phyloP scores from a whole-genome alignment of 2,113 vertebrate species.

The Ploceus nigricollis region DNA sequence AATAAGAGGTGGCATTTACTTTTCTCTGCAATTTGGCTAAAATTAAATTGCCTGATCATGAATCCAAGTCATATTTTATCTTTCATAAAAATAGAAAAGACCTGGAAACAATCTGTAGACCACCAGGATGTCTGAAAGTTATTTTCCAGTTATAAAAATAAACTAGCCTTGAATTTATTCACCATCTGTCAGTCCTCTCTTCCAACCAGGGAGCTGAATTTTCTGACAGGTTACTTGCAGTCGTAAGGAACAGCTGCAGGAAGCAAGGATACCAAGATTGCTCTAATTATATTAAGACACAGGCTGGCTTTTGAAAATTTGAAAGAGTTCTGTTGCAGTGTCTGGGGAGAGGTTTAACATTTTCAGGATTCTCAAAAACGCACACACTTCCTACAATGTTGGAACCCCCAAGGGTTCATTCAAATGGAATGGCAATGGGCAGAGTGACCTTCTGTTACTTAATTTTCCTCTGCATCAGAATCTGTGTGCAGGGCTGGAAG shows the following conservation, averaged over 20 bases:
- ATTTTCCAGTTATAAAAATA: constrained; percentile 56
- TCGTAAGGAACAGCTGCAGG: not conserved
- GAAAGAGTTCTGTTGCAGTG: not conserved
- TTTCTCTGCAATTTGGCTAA: constrained; percentile 1
- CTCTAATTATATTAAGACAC: constrained; percentile 11
- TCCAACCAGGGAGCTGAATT: not conserved
- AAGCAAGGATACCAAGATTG: not conserved
- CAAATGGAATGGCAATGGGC: not conserved
- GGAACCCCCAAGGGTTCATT: not conserved
- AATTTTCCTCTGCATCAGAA: not conserved
- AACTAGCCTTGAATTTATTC: constrained; percentile 49
- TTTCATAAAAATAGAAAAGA: constrained; percentile 51
- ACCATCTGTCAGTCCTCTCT: constrained; percentile 38
- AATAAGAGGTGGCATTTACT: constrained; percentile 20
- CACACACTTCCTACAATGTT: not conserved
- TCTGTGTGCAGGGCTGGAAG: not conserved
- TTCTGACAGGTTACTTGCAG: constrained; percentile 7
- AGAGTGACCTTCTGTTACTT: not conserved
- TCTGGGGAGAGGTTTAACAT: not conserved
- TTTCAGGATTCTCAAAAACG: not conserved
- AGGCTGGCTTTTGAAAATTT: not conserved
- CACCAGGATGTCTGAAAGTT: constrained; percentile 47
- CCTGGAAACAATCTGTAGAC: constrained; percentile 50
- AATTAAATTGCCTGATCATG: constrained; percentile 8
- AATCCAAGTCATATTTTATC: constrained; percentile 38